Conservation (phyloP, 2,888 invertebrate genomes). For the Notodromas monacha region DNA sequence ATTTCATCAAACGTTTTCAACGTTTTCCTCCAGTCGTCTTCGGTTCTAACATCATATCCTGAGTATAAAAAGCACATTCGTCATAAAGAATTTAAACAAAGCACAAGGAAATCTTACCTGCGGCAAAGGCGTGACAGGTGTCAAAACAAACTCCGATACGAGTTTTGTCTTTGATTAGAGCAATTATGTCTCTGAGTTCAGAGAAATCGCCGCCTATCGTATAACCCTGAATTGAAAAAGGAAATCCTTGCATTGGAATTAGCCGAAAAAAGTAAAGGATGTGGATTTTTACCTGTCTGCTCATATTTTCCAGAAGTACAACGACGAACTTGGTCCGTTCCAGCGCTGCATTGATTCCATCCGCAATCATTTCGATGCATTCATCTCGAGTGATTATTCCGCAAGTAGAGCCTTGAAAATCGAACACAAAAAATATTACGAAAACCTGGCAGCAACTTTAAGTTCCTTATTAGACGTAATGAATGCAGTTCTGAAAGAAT, state of each 20-base stretch:
- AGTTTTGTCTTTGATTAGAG: constrained; percentile 11
- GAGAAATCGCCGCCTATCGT: constrained; percentile 15
- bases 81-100: constrained; percentile 7
- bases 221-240: constrained; percentile 15
- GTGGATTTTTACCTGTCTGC: constrained; percentile 9
- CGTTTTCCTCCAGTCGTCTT: constrained; percentile 15
- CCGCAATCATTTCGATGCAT: constrained; percentile 14
- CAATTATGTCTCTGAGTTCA: constrained; percentile 12
- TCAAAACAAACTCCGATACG: constrained; percentile 13
- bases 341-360: constrained; percentile 15
- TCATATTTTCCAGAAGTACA: constrained; percentile 11
- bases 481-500: too few relatives aligned
- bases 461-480: too few relatives aligned
- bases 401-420: constrained; percentile 15
- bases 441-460: too few relatives aligned
- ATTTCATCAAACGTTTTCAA: constrained; percentile 16
- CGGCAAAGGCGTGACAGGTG: constrained; percentile 19
- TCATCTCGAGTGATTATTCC: constrained; percentile 12
- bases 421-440: too few relatives aligned
- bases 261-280: neutral
- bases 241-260: constrained; percentile 10
- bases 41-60: constrained; percentile 17
- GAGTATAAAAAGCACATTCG: constrained; percentile 8
- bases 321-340: constrained; percentile 13
- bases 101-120: constrained; percentile 13